Evolutionary conservation across 2,888 invertebrate genomes (phyloP), one percentile per base, ranked within the genome.

Genomic region (Drosophila nr. perissopoda): DNA sequence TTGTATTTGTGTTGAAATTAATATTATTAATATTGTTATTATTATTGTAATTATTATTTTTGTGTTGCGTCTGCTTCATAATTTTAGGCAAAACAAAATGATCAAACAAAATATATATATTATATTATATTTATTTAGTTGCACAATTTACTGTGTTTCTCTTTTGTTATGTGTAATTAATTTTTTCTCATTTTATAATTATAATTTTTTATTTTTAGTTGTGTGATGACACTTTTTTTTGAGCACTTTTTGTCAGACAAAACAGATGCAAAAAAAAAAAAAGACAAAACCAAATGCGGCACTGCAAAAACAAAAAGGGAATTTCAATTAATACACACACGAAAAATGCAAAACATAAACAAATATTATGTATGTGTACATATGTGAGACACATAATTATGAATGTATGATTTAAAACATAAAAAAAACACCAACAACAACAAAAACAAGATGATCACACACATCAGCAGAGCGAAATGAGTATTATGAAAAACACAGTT

Each of bases 61-160:
- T 88, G 73, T 81, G 78, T 85, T 89, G 89, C 83, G 88, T 89
- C 86, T 90, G 90, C 91, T 89, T 91, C 91, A 91, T 91, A 91
- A 88, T 91, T 91, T 88, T 65, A 85, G 68, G 56, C 60, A 62
- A 82, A 82, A 76, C 52, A 66, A 72, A 51, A 71, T 56, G 36
- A 72, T 54, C 59, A 60, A 57, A 70, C 31, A 52, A 65, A 63
- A 64, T 70, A 74, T 73, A 74, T 73, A 60, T 69, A 51, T 69
- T 52, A 16, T 29, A 13, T 56, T n/a, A 49, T 54, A 46, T 53
- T 42, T 61, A 48, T 53, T 63, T 42, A 38, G 46, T 46, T 48
- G 52, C 65, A 74, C 66, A 71, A 70, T 57, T 52, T 34, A n/a
- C 58, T 74, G 48, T 64, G 36, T 33, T 62, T 34, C 16, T 69